Evolutionary conservation across 2,113 vertebrate genomes (phyloP).

Genomic region (Tamias sibiricus): DNA sequence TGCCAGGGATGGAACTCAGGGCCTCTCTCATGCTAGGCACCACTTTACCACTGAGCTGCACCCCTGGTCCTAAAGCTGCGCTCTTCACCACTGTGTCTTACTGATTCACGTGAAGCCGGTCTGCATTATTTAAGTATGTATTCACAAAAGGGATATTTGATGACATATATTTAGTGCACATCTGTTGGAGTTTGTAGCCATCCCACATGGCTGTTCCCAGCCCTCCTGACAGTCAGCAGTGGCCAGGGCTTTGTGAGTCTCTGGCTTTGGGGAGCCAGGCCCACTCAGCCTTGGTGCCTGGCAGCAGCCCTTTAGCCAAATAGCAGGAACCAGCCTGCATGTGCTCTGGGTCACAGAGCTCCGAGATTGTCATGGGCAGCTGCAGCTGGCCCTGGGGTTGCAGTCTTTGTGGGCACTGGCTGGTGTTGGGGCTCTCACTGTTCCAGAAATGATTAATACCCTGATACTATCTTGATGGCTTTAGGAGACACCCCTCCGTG

Average conservation of each 20-base stretch:
- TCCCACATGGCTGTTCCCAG: rapidly evolving
- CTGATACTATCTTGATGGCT: constrained; percentile 86
- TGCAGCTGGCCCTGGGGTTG: constrained; percentile 74
- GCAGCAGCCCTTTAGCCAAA: constrained; percentile 29
- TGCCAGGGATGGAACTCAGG: not conserved
- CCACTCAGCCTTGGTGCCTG: not conserved
- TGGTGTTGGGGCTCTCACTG: constrained; percentile 81
- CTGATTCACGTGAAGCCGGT: not conserved
- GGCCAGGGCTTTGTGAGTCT: not conserved
- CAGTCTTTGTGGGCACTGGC: constrained; percentile 80
- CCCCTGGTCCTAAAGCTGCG: not conserved
- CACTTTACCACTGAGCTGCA: not conserved
- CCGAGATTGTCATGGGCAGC: not conserved
- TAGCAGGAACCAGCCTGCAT: not conserved
- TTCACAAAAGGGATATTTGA: not conserved
- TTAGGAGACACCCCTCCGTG: constrained; percentile 84
- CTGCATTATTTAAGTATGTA: not conserved
- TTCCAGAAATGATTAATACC: constrained; percentile 85
- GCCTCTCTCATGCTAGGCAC: not conserved
- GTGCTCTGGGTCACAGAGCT: not conserved
- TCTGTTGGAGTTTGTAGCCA: not conserved
- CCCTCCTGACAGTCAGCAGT: not conserved
- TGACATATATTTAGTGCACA: not conserved
- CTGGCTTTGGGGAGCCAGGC: not conserved
- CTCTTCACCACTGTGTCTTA: not conserved